A percentile compares a stretch with the other conserved stretches of the same genome.
Conservation (phyloP, 2,113 vertebrate species). For the Candoia aspera region DNA sequence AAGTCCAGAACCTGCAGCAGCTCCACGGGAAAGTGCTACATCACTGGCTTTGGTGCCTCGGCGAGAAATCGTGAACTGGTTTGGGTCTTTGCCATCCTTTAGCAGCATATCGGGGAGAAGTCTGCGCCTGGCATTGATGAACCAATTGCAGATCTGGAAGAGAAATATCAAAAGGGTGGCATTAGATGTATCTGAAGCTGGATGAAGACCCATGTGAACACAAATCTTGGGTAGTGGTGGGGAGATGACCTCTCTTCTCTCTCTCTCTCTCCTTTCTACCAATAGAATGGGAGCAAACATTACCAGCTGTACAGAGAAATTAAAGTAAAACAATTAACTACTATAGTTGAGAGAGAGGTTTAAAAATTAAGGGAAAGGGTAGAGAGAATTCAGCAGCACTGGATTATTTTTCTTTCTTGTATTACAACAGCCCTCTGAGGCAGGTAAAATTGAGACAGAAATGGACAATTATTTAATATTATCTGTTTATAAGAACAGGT, state of each 20-base stretch:
- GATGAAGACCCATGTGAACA: fast-evolving
- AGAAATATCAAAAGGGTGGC: not conserved
- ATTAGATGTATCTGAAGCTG: not conserved
- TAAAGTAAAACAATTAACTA: not conserved
- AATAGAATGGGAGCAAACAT: not conserved
- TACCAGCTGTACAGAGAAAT: not conserved
- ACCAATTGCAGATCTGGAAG: conserved; percentile 96
- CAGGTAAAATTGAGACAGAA: not conserved
- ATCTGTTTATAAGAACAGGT: not conserved
- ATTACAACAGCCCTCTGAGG: not conserved
- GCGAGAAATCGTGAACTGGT: conserved; percentile 92
- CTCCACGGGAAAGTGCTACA: conserved; percentile 58
- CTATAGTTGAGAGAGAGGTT: not conserved
- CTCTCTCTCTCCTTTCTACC: too few relatives aligned
- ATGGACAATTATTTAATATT: not conserved
- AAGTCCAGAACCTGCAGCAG: conserved; percentile 51
- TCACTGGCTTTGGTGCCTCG: conserved; percentile 77
- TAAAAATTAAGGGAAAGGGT: not conserved
- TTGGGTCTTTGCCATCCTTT: conserved; percentile 93
- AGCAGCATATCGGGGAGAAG: conserved; percentile 93
- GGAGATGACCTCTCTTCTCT: too few relatives aligned
- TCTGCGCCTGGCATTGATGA: conserved; percentile 93
- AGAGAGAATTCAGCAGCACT: not conserved
- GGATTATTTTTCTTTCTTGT: not conserved
- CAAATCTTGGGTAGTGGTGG: not conserved